Conservation (phyloP, 2,113 vertebrate genomes). For the Gracilinanus agilis region DNA sequence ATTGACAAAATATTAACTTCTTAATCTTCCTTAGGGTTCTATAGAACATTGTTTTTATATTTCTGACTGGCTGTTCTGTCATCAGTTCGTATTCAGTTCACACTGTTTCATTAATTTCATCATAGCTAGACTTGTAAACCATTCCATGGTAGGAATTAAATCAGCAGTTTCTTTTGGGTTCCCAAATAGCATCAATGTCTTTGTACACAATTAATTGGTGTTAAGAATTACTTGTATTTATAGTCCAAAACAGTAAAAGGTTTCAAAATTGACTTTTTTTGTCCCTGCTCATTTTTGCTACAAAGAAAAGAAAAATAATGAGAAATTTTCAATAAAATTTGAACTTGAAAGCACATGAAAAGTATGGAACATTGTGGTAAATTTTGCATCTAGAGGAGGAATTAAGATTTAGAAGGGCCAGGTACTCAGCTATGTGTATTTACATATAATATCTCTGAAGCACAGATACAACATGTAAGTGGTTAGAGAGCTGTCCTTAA, state of each 20-base stretch:
- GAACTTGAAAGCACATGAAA: neutral
- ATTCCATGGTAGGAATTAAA: neutral
- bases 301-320: neutral
- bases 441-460: neutral
- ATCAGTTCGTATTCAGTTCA: neutral
- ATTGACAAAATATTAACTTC: conserved; percentile 28
- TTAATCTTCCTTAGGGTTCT: conserved; percentile 29
- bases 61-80: conserved; percentile 36
- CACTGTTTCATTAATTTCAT: conserved; percentile 15
- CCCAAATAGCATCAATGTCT: neutral
- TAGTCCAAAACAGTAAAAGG: neutral
- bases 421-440: neutral
- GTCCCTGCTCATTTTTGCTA: neutral
- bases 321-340: neutral
- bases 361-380: neutral
- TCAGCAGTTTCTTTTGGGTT: conserved; percentile 13
- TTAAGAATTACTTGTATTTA: conserved; percentile 20
- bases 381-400: neutral
- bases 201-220: neutral
- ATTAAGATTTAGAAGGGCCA: neutral
- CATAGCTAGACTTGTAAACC: neutral
- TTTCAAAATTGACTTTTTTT: neutral
- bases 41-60: neutral
- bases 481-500: neutral
- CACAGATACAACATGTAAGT: neutral